Percentiles rank a stretch among this genome's conserved stretches.
phyloP scores from a whole-genome alignment of 2,797 vertebrate genomes.

The Takifugu ocellatus region DNA sequence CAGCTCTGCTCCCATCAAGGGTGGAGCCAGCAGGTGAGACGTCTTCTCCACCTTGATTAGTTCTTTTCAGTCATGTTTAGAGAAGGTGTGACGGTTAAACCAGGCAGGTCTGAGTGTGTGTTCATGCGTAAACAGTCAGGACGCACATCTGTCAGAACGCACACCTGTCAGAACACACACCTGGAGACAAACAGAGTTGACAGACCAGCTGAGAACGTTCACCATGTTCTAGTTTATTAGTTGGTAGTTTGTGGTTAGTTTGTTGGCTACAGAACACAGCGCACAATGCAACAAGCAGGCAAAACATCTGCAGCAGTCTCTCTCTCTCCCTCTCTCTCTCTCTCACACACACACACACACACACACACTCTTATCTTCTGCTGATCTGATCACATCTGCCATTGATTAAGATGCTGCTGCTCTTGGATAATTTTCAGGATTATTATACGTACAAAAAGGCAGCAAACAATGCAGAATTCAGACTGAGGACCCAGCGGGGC shows the following conservation, averaged over 20 bases:
- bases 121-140: too few relatives aligned
- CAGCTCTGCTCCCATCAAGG: too few relatives aligned
- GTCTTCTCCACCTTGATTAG: too few relatives aligned
- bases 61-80: too few relatives aligned
- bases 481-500: too few relatives aligned
- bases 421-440: constrained; percentile 14
- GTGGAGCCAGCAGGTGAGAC: too few relatives aligned
- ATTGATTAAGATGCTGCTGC: constrained; percentile 6
- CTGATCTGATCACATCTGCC: constrained; percentile 8
- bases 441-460: constrained; percentile 60
- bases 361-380: background rate
- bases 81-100: too few relatives aligned
- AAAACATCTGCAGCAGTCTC: constrained; percentile 61
- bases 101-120: too few relatives aligned
- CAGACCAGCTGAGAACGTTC: constrained; percentile 35
- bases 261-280: constrained; percentile 59
- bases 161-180: too few relatives aligned
- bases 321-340: constrained; percentile 6
- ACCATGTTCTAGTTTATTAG: constrained; percentile 69
- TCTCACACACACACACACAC: constrained; percentile 2
- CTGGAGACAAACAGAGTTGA: background rate
- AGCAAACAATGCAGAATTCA: constrained; percentile 14
- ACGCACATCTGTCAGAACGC: too few relatives aligned
- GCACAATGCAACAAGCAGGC: constrained; percentile 74
- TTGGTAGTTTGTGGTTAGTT: constrained; percentile 65